Evolutionary conservation across 2,797 vertebrate species (phyloP).

Genomic region (Melanotaenia pygmaea): DNA sequence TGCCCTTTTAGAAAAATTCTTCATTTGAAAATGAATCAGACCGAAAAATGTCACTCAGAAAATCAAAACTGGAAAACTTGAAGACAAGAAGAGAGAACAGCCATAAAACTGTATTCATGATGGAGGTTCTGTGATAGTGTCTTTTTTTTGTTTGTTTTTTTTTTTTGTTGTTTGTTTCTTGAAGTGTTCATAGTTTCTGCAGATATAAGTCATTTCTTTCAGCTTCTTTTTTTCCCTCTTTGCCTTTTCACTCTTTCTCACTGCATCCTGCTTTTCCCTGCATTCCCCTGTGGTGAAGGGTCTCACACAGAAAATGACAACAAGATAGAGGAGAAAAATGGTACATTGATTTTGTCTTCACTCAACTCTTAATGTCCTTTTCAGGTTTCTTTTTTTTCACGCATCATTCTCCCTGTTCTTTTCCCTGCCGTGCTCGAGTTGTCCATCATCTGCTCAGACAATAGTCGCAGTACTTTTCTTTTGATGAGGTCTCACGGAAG

Average conservation of each 20-base stretch:
- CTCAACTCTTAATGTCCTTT: constrained; percentile 54
- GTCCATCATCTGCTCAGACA: constrained; percentile 46
- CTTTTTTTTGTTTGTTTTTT: constrained; percentile 37
- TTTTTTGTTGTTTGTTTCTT: constrained; percentile 45
- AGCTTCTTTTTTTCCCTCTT: constrained; percentile 39
- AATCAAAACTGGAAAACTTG: constrained; percentile 34
- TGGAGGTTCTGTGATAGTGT: constrained; percentile 39
- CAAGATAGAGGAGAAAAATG: constrained; percentile 78
- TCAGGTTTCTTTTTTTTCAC: constrained; percentile 53
- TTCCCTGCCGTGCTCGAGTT: background rate
- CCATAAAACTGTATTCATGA: background rate
- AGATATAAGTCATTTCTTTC: constrained; percentile 57
- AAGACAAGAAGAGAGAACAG: constrained; percentile 19
- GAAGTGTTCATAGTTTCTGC: constrained; percentile 31
- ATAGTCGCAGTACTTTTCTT: constrained; percentile 12
- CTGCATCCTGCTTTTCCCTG: constrained; percentile 32
- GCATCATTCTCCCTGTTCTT: constrained; percentile 54
- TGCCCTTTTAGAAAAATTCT: constrained; percentile 45
- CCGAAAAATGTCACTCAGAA: constrained; percentile 49
- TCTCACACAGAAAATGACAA: constrained; percentile 66
- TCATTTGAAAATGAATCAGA: constrained; percentile 58
- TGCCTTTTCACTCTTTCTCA: constrained; percentile 41
- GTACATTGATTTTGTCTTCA: constrained; percentile 64
- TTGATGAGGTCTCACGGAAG: constrained; percentile 56
- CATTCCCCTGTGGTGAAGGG: constrained; percentile 62